Base-by-base conservation (phyloP, 2,888 invertebrate genomes). In the Acanthoscelides obtectus region DNA sequence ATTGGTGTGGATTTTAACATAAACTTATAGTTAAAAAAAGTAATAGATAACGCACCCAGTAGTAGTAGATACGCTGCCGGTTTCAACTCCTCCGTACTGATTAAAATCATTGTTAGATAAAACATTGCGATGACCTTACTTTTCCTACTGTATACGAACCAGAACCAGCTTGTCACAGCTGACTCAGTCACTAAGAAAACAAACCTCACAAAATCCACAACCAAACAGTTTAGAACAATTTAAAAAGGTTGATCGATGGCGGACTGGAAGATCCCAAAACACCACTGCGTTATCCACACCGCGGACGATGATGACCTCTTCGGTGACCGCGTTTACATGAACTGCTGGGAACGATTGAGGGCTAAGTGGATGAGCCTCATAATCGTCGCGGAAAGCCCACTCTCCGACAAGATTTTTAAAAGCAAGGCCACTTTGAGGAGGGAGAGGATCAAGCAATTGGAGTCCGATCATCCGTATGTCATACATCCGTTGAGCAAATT, bases 401-500 rank as follows among this genome's bases (percentile, higher is more conserved):
- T 64, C 1, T 67, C 67, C 5, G n/a, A 70, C 3, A 8, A 69
- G 2, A 69, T 70, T 20, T 75, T 75, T 22, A 75, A 69, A 63
- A 75, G 75, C 27, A 70, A 72, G 63, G 65, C 45, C 20, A 17
- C 66, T 3, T 66, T 75, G 5, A 73, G 64, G 27, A 22, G 69
- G 20, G 75, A 75, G 27, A 75, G 73, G 68, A 68, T 68, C 17
- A 68, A 70, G 21, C 75, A 75, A 20, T 20, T 75, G 21, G 8
- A 67, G 22, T 71, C 72, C 12, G 67, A 69, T 3, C 71, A 72
- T 66, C 45, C 27, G 8, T 72, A 67, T 21, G 70, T 75, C 20
- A 69, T 75, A n/a, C 75, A 75, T 22, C 75, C 75, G 1, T 68
- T 73, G 5, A 75, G 75, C 67, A 71, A 66, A 22, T 75, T 75